Conservation (phyloP, 2,888 invertebrate genomes). For the Hydropsyche betteni region DNA sequence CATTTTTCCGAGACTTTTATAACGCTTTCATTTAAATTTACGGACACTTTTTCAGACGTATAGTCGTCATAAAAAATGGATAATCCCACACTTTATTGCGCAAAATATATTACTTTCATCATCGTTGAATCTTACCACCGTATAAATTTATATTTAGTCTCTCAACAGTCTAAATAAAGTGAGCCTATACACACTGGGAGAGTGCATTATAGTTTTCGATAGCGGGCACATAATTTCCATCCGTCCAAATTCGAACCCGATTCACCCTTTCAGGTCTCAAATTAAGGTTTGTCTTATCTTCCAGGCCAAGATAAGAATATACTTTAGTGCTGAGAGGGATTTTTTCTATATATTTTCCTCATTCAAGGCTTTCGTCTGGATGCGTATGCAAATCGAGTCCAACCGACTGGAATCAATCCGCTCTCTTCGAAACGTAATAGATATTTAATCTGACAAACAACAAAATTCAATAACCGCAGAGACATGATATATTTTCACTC, state of each 20-base stretch:
- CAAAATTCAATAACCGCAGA: too few relatives aligned
- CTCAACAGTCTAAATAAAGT: too few relatives aligned
- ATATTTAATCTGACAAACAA: too few relatives aligned
- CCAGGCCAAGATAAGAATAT: background rate
- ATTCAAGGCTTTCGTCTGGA: background rate
- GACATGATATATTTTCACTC: background rate
- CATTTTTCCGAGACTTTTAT: conserved; percentile 1
- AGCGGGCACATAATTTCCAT: too few relatives aligned
- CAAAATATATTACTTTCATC: conserved; percentile 18
- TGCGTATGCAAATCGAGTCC: conserved; percentile 12
- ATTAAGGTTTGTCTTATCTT: conserved; percentile 21
- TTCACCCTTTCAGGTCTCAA: conserved; percentile 8
- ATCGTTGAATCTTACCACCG: background rate
- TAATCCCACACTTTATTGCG: conserved; percentile 18
- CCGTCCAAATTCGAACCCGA: background rate
- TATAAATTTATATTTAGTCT: too few relatives aligned
- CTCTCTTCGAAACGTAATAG: too few relatives aligned
- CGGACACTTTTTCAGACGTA: conserved; percentile 10
- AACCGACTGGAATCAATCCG: background rate
- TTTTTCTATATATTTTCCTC: conserved; percentile 1
- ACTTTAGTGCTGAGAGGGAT: conserved; percentile 4
- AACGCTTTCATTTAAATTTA: conserved; percentile 24
- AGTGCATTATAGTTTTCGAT: too few relatives aligned
- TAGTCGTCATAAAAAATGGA: conserved; percentile 22
- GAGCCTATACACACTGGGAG: too few relatives aligned